phyloP scores from a whole-genome alignment of 2,888 invertebrate genomes.

The Eupelmus urozonus region DNA sequence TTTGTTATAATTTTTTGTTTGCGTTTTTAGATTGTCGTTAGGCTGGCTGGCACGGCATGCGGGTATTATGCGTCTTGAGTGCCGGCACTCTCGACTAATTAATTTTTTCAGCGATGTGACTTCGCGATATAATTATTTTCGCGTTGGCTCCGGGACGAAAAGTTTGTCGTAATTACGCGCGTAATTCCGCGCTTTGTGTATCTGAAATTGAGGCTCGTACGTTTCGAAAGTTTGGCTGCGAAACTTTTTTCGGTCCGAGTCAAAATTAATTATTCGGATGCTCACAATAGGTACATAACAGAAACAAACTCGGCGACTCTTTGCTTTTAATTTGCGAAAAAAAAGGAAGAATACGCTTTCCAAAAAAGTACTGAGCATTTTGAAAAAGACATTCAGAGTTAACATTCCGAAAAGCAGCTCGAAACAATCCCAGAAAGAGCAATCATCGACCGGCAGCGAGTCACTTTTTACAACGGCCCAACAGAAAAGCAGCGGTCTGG shows the following conservation, averaged over 20 bases:
- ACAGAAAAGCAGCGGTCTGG: neutral
- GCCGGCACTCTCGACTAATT: slow-evolving; percentile 7
- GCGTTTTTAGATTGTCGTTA: neutral
- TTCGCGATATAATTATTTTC: neutral
- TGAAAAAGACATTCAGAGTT: too few relatives aligned
- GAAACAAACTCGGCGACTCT: too few relatives aligned
- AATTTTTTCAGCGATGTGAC: neutral
- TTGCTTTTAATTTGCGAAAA: too few relatives aligned
- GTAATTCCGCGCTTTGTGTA: neutral
- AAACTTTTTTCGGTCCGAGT: too few relatives aligned
- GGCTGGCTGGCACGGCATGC: neutral
- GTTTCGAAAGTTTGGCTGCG: too few relatives aligned
- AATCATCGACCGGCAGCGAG: neutral
- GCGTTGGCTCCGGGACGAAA: neutral
- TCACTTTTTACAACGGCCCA: slow-evolving; percentile 33
- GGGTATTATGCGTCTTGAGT: neutral
- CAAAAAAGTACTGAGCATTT: too few relatives aligned
- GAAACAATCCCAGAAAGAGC: neutral
- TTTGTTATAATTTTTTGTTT: too few relatives aligned
- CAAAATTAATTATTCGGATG: too few relatives aligned
- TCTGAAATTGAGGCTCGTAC: neutral
- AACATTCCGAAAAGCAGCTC: too few relatives aligned
- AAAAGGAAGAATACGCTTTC: too few relatives aligned
- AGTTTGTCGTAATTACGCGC: neutral
- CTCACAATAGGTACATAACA: too few relatives aligned